Conservation (phyloP, 2,113 vertebrate genomes). For the Struthidea cinerea region DNA sequence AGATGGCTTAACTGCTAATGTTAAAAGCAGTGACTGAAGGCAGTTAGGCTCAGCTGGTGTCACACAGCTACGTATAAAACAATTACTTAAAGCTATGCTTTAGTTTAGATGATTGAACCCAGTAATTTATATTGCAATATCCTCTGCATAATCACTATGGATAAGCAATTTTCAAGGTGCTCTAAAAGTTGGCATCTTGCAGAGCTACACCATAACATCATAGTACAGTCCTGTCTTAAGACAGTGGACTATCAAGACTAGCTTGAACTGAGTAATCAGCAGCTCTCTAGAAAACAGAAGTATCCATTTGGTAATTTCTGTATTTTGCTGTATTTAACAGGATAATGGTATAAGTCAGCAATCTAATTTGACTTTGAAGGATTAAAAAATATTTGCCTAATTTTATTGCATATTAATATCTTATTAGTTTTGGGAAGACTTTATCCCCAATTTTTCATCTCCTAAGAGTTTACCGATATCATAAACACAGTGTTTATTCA, state of each 20-base stretch:
- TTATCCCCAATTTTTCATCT: neutral
- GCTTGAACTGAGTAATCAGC: neutral
- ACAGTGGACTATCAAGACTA: neutral
- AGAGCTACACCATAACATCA: neutral
- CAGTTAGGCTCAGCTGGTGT: conserved; percentile 2
- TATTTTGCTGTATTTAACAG: neutral
- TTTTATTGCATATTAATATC: neutral
- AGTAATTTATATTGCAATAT: neutral
- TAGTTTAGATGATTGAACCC: neutral
- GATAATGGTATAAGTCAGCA: neutral
- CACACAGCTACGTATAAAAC: neutral
- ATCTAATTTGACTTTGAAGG: neutral
- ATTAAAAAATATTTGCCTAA: neutral
- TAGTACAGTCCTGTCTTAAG: neutral
- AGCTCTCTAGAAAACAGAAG: neutral
- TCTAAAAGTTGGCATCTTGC: neutral
- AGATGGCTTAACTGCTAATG: conserved; percentile 31
- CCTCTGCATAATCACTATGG: neutral
- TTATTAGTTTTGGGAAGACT: neutral
- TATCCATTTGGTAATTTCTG: neutral
- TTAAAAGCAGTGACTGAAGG: conserved; percentile 26
- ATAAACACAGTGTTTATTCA: conserved; percentile 22
- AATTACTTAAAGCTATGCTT: conserved; percentile 19
- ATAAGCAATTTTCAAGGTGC: neutral
- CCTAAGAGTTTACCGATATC: neutral